These are phyloP conservation scores for Anguilla pacifica DNA, from an alignment of 2,797 vertebrate species.

Conservation along the genomic window DNA sequence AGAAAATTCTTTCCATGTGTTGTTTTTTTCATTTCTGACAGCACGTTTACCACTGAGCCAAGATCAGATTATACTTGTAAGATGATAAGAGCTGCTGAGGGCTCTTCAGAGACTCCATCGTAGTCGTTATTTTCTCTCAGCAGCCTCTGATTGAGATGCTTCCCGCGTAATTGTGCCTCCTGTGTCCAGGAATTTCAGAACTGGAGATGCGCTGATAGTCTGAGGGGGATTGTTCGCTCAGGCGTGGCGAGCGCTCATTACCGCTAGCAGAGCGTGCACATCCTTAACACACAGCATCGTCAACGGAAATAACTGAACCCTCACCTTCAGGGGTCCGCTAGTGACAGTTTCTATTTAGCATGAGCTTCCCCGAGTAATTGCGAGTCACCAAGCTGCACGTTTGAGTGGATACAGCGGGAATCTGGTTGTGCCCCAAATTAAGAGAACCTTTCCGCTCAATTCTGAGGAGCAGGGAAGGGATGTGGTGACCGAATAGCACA, in stretches of 20 bases:
- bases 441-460: background rate
- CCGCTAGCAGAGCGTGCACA: background rate
- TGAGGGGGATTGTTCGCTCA: background rate
- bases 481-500: background rate
- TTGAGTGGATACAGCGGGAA: background rate
- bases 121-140: background rate
- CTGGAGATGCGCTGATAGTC: background rate
- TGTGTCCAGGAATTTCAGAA: background rate
- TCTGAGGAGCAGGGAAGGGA: background rate
- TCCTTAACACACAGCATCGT: background rate
- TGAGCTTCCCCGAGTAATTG: background rate
- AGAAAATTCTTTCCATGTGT: background rate
- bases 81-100: background rate
- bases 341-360: background rate
- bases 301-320: background rate
- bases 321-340: background rate
- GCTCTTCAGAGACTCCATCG: background rate
- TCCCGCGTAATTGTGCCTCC: constrained; percentile 1
- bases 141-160: background rate
- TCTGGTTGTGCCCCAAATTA: background rate
- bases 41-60: background rate
- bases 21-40: background rate
- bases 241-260: background rate
- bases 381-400: background rate
- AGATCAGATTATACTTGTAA: background rate